Conservation (phyloP, 2,113 vertebrate species). For the Pachypanchax playfairii region DNA sequence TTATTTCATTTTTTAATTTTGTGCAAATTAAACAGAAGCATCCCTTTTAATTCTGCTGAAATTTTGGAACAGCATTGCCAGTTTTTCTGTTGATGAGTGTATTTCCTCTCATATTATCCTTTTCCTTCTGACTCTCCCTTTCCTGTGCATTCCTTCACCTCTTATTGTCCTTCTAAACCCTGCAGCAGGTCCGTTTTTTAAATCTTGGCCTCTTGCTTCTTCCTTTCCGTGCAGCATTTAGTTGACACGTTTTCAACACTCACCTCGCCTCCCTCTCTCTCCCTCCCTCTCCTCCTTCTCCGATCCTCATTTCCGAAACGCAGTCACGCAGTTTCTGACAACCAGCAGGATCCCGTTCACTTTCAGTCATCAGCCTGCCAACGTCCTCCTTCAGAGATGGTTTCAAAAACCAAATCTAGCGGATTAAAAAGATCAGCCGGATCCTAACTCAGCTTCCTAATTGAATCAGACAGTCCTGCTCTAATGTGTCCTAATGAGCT, state of each 20-base stretch:
- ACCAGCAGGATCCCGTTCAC: not conserved
- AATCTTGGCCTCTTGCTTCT: not conserved
- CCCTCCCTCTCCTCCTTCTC: too few relatives aligned
- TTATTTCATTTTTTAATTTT: not conserved
- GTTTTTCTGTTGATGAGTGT: not conserved
- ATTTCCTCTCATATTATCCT: constrained; percentile 1
- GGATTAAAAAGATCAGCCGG: constrained; percentile 40
- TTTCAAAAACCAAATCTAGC: constrained; percentile 29
- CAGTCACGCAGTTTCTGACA: constrained; percentile 1
- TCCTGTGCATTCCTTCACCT: constrained; percentile 25
- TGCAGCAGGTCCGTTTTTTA: constrained; percentile 2
- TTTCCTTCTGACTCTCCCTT: constrained; percentile 13
- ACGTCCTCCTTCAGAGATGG: not conserved
- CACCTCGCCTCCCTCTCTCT: too few relatives aligned
- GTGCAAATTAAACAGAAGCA: not conserved
- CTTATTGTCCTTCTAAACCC: constrained; percentile 29
- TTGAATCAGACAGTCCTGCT: constrained; percentile 27
- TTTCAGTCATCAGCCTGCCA: constrained; percentile 5
- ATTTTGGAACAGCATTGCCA: not conserved
- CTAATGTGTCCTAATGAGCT: constrained; percentile 45
- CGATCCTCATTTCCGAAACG: not conserved
- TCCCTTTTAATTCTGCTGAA: not conserved
- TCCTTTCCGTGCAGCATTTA: not conserved
- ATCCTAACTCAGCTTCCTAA: constrained; percentile 35
- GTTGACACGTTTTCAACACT: not conserved